Base-by-base conservation (phyloP, 1,140 invertebrate genomes). In the Globodera ellingtonae region DNA sequence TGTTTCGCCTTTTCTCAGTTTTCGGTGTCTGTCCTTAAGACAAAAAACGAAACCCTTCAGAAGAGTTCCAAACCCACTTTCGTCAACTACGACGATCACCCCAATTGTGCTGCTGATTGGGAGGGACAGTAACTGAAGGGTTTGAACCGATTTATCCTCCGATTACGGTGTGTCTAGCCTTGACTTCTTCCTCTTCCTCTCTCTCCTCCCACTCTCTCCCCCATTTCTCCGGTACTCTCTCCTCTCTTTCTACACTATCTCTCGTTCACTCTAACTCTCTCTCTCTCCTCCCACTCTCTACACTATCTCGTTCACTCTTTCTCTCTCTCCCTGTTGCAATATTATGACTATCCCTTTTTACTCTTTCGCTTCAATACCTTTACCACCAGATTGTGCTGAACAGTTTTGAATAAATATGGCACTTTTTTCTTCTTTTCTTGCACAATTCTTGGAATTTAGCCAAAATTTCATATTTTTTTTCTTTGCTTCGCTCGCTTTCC, bases 401-500 rank as follows among this genome's bases (percentile, higher is more conserved):
- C n/a, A n/a, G 9, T 44, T 62, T 62, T 62, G 56, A 62, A 62
- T 62, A 62, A 62, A 62, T 62, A 18, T 52, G 52, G 56, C 56
- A 62, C 56, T 62, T 62, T 62, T 52, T 52, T 52, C 18, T 15
- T 62, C 56, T 62, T 62, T 62, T 62, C 18, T 13, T 18, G 56
- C 56, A 62, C 56, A 18, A 18, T 62, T 62, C 18, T 62, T 52
- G 15, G 56, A 13, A 62, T 18, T 18, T 18, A 18, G 13, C 56
- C 56, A 62, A 62, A 44, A 44, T 72, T 72, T 72, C 56, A 44
- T 72, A 48, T 52, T 44, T 72, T 50, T 72, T 72, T 1, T 72
- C 24, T 46, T 75, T 21, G 56, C n/a, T 59, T 62, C 56, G 56
- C 56, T 56, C 47, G 47, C 72, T 52, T 35, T 47, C 44, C 46